Percentiles rank a stretch among this genome's conserved stretches.
phyloP scores from a whole-genome alignment of 1,140 invertebrate species.

The Heliothis subflexa region DNA sequence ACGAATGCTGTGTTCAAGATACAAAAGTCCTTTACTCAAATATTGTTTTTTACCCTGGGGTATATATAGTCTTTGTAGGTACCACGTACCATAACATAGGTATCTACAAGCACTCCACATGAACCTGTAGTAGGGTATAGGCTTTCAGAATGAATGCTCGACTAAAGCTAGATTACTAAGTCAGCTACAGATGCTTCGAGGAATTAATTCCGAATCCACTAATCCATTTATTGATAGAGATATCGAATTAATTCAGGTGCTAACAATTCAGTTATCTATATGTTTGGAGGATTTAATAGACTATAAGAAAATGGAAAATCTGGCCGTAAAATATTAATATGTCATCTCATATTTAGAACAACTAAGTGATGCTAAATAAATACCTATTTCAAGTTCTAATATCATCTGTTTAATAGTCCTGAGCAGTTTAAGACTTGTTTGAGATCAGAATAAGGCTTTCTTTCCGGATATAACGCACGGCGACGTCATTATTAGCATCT shows the following conservation, averaged over 20 bases:
- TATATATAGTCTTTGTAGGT: no score
- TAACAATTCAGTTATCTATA: background rate
- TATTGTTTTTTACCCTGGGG: no score
- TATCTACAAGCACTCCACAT: no score
- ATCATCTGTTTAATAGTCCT: slow-evolving; percentile 25
- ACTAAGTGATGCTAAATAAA: no score
- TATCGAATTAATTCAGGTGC: slow-evolving; percentile 10
- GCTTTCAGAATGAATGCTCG: slow-evolving; percentile 20
- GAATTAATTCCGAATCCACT: slow-evolving; percentile 21
- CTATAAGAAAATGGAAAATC: background rate
- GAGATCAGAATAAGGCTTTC: slow-evolving; percentile 34
- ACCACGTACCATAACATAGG: no score
- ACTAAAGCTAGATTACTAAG: slow-evolving; percentile 24
- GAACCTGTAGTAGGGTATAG: background rate
- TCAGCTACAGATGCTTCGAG: slow-evolving; percentile 20
- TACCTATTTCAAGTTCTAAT: background rate
- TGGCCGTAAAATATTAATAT: background rate
- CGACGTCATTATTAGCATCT: slow-evolving; percentile 11
- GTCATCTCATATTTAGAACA: no score
- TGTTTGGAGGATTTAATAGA: background rate
- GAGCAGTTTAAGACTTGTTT: slow-evolving; percentile 22
- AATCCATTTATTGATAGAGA: slow-evolving; percentile 24
- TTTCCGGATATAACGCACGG: slow-evolving; percentile 37
- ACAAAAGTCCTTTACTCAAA: no score
- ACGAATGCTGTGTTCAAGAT: no score